Evolutionary conservation across 2,888 invertebrate genomes (phyloP).

Genomic region (Bombylius discolor): DNA sequence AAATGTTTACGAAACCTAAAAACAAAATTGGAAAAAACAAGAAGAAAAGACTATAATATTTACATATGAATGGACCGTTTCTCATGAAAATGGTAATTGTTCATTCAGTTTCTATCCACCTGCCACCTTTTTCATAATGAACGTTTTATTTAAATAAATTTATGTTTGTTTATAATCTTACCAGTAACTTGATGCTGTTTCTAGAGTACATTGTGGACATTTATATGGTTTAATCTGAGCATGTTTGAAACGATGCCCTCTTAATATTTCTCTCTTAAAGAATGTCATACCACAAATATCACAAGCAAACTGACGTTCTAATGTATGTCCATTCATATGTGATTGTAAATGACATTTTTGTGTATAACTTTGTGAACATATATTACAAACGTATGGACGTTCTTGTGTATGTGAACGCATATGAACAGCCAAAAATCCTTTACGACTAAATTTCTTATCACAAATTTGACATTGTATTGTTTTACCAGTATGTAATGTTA

Average conservation of each 20-base stretch:
- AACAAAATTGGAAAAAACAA: no score
- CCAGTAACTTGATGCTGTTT: neutral
- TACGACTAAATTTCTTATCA: constrained; percentile 6
- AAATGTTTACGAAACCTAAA: constrained; percentile 3
- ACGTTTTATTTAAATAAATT: constrained; percentile 36
- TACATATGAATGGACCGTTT: no score
- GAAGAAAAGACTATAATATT: no score
- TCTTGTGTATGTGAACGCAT: constrained; percentile 6
- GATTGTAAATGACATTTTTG: constrained; percentile 3
- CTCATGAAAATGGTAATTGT: no score
- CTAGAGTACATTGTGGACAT: neutral
- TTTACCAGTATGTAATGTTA: constrained; percentile 6
- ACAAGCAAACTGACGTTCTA: neutral
- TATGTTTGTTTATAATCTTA: constrained; percentile 12
- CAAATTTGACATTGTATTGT: constrained; percentile 5
- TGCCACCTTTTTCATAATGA: constrained; percentile 36
- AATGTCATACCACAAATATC: neutral
- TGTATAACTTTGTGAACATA: constrained; percentile 1
- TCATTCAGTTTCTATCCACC: constrained; percentile 35
- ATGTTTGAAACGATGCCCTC: neutral
- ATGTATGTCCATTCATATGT: neutral
- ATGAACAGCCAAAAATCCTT: constrained; percentile 4
- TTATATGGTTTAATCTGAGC: constrained; percentile 22
- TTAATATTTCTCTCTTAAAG: neutral
- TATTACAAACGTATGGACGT: constrained; percentile 4